Conservation (phyloP, 2,797 vertebrate species). For the Sciaenops ocellatus region DNA sequence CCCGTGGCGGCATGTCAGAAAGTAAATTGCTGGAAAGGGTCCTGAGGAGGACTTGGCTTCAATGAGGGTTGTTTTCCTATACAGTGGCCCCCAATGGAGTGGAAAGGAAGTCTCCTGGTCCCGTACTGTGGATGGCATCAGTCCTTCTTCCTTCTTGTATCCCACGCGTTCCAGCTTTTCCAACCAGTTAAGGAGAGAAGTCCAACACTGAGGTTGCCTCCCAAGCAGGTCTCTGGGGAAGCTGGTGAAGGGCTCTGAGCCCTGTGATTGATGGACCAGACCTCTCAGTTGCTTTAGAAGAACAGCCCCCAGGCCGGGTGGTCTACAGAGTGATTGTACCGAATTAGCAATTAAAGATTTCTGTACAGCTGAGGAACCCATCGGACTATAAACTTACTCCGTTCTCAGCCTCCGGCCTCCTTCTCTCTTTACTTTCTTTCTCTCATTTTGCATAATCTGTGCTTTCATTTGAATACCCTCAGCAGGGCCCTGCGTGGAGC, state of each 20-base stretch:
- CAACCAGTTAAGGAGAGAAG: conserved; percentile 48
- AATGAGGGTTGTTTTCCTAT: conserved; percentile 56
- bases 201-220: conserved; percentile 58
- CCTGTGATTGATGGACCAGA: conserved; percentile 75
- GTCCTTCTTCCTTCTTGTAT: conserved; percentile 51
- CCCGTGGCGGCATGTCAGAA: conserved; percentile 53
- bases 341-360: conserved; percentile 78
- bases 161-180: conserved; percentile 56
- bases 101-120: conserved; percentile 58
- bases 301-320: conserved; percentile 64
- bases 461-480: conserved; percentile 60
- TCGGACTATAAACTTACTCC: conserved; percentile 41
- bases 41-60: conserved; percentile 58
- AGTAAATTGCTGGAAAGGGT: conserved; percentile 60
- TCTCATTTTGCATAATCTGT: conserved; percentile 72
- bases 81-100: conserved; percentile 47
- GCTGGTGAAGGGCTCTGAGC: conserved; percentile 61
- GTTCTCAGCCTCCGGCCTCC: conserved; percentile 49
- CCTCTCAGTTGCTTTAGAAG: conserved; percentile 46
- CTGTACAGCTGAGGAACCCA: conserved; percentile 58
- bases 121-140: conserved; percentile 51
- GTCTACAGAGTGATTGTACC: conserved; percentile 67
- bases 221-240: conserved; percentile 56
- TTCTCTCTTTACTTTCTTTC: conserved; percentile 38
- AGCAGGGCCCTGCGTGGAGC: conserved; percentile 31